These are phyloP conservation scores for Tragelaphus imberbis DNA, from an alignment of 2,113 vertebrate genomes.

Conservation along the genomic window DNA sequence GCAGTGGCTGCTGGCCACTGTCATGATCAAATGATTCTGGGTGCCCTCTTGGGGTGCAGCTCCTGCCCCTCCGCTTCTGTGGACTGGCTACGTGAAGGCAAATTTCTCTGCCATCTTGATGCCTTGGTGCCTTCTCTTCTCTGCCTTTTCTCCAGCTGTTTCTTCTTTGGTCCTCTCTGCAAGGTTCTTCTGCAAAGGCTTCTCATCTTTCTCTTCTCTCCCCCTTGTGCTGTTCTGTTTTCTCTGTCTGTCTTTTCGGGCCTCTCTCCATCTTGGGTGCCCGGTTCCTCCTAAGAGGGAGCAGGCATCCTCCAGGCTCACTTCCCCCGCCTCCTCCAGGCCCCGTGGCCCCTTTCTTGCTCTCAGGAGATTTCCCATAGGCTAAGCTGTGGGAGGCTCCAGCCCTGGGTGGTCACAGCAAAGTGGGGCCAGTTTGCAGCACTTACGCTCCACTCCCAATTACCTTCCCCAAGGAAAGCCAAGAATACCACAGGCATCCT, in stretches of 20 bases:
- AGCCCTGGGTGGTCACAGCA: background rate
- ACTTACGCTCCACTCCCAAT: accelerated
- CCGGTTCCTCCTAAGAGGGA: background rate
- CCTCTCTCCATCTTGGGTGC: background rate
- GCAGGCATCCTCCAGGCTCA: background rate
- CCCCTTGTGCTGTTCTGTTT: background rate
- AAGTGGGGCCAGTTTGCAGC: background rate
- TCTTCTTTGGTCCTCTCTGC: background rate
- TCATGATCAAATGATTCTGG: background rate
- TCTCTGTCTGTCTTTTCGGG: background rate
- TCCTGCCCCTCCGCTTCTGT: accelerated
- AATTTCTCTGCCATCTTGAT: background rate
- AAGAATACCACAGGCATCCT: accelerated
- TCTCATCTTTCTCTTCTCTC: background rate
- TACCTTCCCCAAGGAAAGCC: background rate
- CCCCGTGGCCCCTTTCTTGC: background rate
- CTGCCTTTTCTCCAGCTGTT: background rate
- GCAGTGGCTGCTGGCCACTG: accelerated
- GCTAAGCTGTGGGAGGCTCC: background rate
- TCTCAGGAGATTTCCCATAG: background rate
- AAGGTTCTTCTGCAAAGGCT: background rate
- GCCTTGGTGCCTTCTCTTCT: background rate
- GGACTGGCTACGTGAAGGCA: background rate
- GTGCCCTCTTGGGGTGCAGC: background rate
- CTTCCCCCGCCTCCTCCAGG: background rate